Percentiles rank a stretch among this genome's conserved stretches.
Evolutionary conservation across 2,113 vertebrate genomes (phyloP).

Genomic region (Rhynchopsitta pachyrhyncha): DNA sequence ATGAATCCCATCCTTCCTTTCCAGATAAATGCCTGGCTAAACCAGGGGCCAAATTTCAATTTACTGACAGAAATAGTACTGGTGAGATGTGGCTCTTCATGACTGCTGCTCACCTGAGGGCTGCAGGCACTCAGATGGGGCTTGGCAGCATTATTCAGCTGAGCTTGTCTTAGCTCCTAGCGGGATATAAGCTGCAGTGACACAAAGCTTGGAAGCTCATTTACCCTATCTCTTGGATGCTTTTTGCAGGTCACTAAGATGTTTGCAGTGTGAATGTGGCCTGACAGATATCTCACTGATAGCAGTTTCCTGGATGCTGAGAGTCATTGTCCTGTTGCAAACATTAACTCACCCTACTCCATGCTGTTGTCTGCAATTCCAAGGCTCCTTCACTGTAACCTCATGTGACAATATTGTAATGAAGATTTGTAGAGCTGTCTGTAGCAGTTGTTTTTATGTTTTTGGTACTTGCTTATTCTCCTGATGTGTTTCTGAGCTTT

Average conservation of each 20-base stretch:
- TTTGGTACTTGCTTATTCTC: background rate
- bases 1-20: background rate
- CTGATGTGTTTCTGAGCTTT: background rate
- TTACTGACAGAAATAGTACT: background rate
- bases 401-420: background rate
- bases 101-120: background rate
- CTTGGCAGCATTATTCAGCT: background rate
- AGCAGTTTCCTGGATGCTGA: background rate
- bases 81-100: background rate
- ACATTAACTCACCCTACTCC: background rate
- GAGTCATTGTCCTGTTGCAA: background rate
- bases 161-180: background rate
- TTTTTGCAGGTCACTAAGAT: slow-evolving; percentile 9
- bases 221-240: background rate
- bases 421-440: background rate
- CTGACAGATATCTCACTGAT: background rate
- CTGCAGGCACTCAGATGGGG: background rate
- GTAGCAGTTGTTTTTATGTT: background rate
- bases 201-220: background rate
- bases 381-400: background rate
- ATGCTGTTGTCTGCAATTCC: background rate
- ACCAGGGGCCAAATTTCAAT: background rate
- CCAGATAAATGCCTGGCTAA: background rate
- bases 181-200: background rate
- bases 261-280: background rate